Evolutionary conservation across 2,888 invertebrate species (phyloP).

Genomic region (Pammene aurita): DNA sequence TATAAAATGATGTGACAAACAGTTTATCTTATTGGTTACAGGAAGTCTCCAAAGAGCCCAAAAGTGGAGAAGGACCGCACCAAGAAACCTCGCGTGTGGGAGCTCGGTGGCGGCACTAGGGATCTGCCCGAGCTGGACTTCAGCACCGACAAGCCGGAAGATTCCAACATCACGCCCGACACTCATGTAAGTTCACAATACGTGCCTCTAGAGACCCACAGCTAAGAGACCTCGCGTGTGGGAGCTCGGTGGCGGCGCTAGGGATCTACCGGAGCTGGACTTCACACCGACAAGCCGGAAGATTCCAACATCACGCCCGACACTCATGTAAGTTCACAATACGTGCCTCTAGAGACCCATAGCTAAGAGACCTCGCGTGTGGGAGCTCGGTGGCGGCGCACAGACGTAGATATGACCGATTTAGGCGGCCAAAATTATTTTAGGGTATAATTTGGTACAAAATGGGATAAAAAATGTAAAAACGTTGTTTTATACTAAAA

Average conservation of each 20-base stretch:
- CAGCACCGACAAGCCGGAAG: constrained; percentile 89
- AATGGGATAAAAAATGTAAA: too few species aligned
- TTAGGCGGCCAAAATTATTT: too few species aligned
- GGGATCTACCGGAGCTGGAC: constrained; percentile 91
- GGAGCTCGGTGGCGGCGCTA: too few species aligned
- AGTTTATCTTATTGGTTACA: constrained; percentile 39
- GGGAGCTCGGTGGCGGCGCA: constrained; percentile 95
- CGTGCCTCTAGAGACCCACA: too few species aligned
- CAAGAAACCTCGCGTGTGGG: constrained; percentile 94
- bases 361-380: too few species aligned
- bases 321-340: constrained; percentile 85
- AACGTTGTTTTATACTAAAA: too few species aligned
- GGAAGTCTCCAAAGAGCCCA: constrained; percentile 77
- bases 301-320: constrained; percentile 85
- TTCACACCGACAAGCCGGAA: constrained; percentile 89
- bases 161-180: constrained; percentile 84
- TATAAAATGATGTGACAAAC: too few species aligned
- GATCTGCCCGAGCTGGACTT: constrained; percentile 92
- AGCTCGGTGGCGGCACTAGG: too few species aligned
- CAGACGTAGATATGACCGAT: too few species aligned
- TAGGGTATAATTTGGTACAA: too few species aligned
- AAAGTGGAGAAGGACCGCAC: constrained; percentile 85
- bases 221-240: too few species aligned
- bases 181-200: constrained; percentile 84
- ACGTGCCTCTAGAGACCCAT: background rate